A percentile compares a stretch with the other conserved stretches of the same genome.
Evolutionary conservation across 2,888 invertebrate genomes (phyloP).

Genomic region (Argynnis bischoffii): DNA sequence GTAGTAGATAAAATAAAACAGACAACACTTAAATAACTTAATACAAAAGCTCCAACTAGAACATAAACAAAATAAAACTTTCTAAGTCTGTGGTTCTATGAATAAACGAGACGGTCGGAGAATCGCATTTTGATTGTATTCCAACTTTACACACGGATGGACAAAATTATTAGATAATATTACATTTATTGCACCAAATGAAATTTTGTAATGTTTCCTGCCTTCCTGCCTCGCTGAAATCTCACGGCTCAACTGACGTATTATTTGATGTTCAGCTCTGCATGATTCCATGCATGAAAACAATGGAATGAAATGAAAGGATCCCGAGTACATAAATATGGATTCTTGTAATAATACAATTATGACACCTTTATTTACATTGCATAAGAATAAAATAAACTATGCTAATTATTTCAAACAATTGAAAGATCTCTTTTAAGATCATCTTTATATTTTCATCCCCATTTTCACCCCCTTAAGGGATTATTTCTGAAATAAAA

Average conservation of each 20-base stretch:
- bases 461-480: no score
- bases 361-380: no score
- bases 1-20: no score
- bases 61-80: no score
- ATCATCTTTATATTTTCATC: no score
- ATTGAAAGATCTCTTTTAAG: no score
- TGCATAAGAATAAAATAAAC: no score
- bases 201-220: constrained; percentile 36
- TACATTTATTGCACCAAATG: constrained; percentile 59
- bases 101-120: constrained; percentile 37
- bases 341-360: no score
- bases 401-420: no score
- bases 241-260: constrained; percentile 1
- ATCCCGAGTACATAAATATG: no score
- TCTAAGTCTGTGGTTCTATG: no score
- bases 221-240: constrained; percentile 18
- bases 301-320: background rate
- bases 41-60: background rate
- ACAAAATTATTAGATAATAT: constrained; percentile 67
- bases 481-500: no score
- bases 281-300: background rate
- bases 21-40: constrained; percentile 18
- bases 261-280: constrained; percentile 18
- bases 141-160: constrained; percentile 63
- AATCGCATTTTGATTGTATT: constrained; percentile 72